Evolutionary conservation across 2,888 invertebrate species (phyloP), one percentile per base, ranked within the genome.

Genomic region (Oscheius onirici): DNA sequence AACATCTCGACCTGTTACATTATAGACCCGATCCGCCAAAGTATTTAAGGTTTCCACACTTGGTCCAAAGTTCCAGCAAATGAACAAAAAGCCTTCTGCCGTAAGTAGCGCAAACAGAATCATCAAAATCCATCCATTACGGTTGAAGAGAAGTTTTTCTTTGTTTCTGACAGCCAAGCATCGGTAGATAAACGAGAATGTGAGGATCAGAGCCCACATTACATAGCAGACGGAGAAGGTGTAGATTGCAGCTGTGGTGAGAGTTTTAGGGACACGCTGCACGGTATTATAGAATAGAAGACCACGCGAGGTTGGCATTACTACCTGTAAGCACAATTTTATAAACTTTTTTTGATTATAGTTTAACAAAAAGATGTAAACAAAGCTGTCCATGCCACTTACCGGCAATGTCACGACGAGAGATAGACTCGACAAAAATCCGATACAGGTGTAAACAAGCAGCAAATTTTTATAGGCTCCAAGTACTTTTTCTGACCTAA

Each of bases 381-480:
- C 5, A 6, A 24, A 3, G 6, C 20, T 22, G 13, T 22, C 15
- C 24, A 22, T 26, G 24, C 8, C 3, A 11, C 28, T 55, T 28
- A 58, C 58, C 41, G 58, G 58, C 2, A 58, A 17, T n/a, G 58
- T 58, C 6, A 58, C 10, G 17, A 58, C 40, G 1, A 58, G 20
- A 8, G 58, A 58, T 40, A 58, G n/a, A 43, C 58, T 58, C 8
- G 58, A 58, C 13, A 58, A 6, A 41, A 58, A 41, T 15, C 58
- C 58, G 20, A 58, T 58, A 3, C 15, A 40, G 10, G 58, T 58
- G 17, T 58, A 58, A 3, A 41, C 58, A 11, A 58, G 58, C 20
- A 58, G 20, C 40, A 58, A 41, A 58, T 58, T 58, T 17, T 58
- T 58, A n/a, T 58, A 58, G n/a, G 40, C 58, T 3, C 58, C 58